Evolutionary conservation across 92 coral and sea anemone genomes (phyloP).

Genomic region (Palythoa caribaeorum): DNA sequence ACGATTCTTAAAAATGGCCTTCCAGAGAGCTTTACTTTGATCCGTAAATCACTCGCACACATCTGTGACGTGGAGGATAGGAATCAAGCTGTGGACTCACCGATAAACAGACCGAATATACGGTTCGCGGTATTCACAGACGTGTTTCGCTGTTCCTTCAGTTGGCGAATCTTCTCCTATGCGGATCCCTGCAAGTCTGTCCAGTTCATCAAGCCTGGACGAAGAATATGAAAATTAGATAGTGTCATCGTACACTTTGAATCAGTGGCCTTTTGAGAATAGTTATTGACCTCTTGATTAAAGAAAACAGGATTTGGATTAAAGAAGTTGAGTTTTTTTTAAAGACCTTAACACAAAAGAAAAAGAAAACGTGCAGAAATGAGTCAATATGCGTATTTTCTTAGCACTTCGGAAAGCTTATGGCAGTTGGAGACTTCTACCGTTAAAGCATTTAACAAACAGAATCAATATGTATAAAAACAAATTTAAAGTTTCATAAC

Average conservation of each 20-base stretch:
- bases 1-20: not conserved
- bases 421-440: not conserved
- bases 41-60: not conserved
- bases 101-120: not conserved
- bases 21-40: not conserved
- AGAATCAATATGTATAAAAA: not conserved
- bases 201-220: conserved; percentile 39
- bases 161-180: not conserved
- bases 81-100: conserved; percentile 17
- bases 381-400: not conserved
- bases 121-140: conserved; percentile 42
- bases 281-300: conserved; percentile 9
- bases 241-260: not conserved
- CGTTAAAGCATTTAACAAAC: too few relatives aligned
- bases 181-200: conserved; percentile 4
- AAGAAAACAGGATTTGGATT: not conserved
- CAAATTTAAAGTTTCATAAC: not conserved
- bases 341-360: not conserved
- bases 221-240: not conserved
- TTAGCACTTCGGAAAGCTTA: not conserved
- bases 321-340: not conserved
- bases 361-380: not conserved
- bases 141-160: not conserved
- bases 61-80: not conserved
- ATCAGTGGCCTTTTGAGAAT: not conserved